A percentile compares a stretch with the other conserved stretches of the same genome.
phyloP scores from a whole-genome alignment of 2,113 vertebrate species.

The Naja naja region DNA sequence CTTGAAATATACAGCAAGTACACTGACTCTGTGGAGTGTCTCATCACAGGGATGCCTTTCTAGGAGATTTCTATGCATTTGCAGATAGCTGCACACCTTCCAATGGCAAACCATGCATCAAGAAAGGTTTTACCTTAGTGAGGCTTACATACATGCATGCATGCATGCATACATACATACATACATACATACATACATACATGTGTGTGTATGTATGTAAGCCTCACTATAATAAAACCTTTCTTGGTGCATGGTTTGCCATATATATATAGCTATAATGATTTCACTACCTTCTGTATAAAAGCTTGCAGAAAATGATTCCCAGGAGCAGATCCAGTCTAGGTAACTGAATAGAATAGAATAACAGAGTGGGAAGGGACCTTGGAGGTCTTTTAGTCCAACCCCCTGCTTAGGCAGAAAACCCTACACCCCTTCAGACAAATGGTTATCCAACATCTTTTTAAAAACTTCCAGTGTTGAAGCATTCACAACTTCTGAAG shows the following conservation, averaged over 20 bases:
- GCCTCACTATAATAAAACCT: background rate
- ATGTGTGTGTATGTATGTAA: background rate
- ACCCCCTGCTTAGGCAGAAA: too few species aligned
- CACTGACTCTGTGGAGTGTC: background rate
- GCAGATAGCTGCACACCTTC: background rate
- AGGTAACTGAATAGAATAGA: too few species aligned
- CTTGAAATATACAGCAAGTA: background rate
- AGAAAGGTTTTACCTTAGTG: background rate
- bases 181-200: too few species aligned
- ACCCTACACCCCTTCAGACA: too few species aligned
- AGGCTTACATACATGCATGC: background rate
- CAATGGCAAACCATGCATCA: background rate
- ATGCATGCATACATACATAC: too few species aligned
- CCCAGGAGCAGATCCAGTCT: too few species aligned
- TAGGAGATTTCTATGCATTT: background rate
- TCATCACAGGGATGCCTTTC: background rate
- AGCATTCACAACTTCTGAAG: too few species aligned
- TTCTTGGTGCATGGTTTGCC: background rate
- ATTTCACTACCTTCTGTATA: background rate
- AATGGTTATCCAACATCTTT: too few species aligned
- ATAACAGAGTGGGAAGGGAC: too few species aligned
- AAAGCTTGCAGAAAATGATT: background rate
- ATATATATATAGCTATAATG: background rate
- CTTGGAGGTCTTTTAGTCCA: too few species aligned
- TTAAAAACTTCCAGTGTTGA: too few species aligned